phyloP scores from a whole-genome alignment of 2,797 vertebrate species.

The Coregonus ussuriensis region DNA sequence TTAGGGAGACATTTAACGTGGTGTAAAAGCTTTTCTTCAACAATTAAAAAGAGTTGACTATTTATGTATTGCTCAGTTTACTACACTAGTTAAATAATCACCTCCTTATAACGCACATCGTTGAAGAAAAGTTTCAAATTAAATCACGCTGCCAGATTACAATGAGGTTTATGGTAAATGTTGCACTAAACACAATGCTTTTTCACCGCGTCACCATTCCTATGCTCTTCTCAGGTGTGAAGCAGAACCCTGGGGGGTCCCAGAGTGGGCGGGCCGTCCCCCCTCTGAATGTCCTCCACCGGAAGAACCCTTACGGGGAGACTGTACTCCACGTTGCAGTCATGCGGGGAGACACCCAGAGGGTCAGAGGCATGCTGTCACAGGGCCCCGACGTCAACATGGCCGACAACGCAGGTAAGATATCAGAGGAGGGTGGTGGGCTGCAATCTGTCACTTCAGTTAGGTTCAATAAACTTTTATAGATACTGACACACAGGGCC shows the following conservation, averaged over 20 bases:
- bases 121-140: not conserved
- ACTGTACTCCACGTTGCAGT: conserved; percentile 47
- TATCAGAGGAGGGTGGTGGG: not conserved
- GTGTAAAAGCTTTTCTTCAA: not conserved
- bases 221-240: not conserved
- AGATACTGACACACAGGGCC: not conserved
- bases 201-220: not conserved
- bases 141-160: not conserved
- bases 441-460: not conserved
- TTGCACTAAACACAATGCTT: not conserved
- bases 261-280: not conserved
- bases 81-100: not conserved
- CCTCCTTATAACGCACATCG: not conserved
- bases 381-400: conserved; percentile 38
- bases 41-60: not conserved
- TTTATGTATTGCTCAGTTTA: not conserved
- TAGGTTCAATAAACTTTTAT: not conserved
- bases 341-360: conserved; percentile 32
- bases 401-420: conserved; percentile 47
- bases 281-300: not conserved
- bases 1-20: not conserved
- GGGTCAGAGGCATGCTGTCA: conserved; percentile 39
- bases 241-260: no score
- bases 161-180: not conserved
- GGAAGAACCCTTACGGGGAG: conserved; percentile 47